phyloP scores from a whole-genome alignment of 2,888 invertebrate genomes.

The Smittia aterrima region DNA sequence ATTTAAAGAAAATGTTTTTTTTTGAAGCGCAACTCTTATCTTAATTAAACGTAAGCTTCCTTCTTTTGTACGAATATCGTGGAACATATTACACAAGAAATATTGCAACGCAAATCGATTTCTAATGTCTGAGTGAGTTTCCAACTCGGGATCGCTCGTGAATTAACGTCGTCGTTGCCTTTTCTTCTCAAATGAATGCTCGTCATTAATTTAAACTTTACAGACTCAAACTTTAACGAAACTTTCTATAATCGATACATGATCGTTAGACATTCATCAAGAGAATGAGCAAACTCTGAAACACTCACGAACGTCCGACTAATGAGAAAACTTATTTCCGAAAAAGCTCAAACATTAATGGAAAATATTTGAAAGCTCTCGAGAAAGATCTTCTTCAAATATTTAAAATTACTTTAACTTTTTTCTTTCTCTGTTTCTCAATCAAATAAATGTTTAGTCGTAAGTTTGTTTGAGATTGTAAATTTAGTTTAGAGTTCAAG shows the following conservation, averaged over 20 bases:
- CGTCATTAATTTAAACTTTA: too few relatives aligned
- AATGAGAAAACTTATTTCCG: too few relatives aligned
- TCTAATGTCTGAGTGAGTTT: too few relatives aligned
- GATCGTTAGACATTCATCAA: too few relatives aligned
- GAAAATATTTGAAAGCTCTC: background rate
- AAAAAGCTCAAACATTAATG: background rate
- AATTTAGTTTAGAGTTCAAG: constrained; percentile 35
- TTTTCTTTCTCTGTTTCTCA: too few relatives aligned
- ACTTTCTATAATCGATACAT: too few relatives aligned
- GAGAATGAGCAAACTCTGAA: too few relatives aligned
- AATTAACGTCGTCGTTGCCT: too few relatives aligned
- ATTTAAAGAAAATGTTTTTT: background rate
- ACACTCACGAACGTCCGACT: too few relatives aligned
- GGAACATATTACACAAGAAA: background rate
- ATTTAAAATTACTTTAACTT: constrained; percentile 7
- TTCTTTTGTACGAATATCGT: background rate
- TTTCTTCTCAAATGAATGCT: too few relatives aligned
- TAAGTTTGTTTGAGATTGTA: constrained; percentile 22
- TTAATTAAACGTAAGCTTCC: background rate
- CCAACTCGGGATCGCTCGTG: too few relatives aligned
- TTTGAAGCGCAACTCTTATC: background rate
- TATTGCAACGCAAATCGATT: background rate
- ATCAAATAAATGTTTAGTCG: background rate
- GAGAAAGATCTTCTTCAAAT: background rate
- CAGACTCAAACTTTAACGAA: too few relatives aligned